Evolutionary conservation across 2,888 invertebrate species (phyloP), one percentile per base, ranked within the genome.

Genomic region (Galerucella nymphaeae): DNA sequence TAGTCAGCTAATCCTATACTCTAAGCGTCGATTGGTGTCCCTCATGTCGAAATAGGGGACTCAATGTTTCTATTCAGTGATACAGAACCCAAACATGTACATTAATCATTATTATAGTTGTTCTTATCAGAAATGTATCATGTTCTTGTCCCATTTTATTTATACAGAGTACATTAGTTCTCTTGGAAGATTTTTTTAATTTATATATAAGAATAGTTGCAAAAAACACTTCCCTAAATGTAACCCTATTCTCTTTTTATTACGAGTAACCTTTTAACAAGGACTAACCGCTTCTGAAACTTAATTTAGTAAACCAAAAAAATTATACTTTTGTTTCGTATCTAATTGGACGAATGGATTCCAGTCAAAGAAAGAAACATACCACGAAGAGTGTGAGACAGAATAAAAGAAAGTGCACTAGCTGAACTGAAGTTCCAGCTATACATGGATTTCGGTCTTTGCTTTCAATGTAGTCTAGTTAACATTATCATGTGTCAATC

Each of bases 1-100:
- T 85, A 86, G 84, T 84, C 84, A 82, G 83, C 82, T 85, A 85
- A 86, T 85, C 85, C 84, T 78, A 76, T 76, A 70, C 70, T 75
- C 75, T 75, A 75, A 76, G 80, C 80, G 80, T 78, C 81, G 80
- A 81, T 81, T 80, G 78, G 77, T 81, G 81, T 81, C 78, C 78
- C 78, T 77, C 50, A 72, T 67, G 75, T 72, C 67, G 70, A 55
- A 68, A 72, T 67, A 73, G 69, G 73, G 66, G 74, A 66, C 74
- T 74, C 74, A 66, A 70, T 75, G 75, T 77, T 77, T 74, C 78
- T 72, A 68, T 76, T 76, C 66, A 70, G 66, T 78, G 74, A 70
- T 74, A 76, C 76, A 76, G 70, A 75, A 79, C 78, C 76, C 77
- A 79, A 76, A 80, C 78, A 80, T 72, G 74, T 59, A 70, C 66